Evolutionary conservation across 2,888 invertebrate genomes (phyloP), one percentile per base, ranked within the genome.

Genomic region (Eupithecia subfuscata): DNA sequence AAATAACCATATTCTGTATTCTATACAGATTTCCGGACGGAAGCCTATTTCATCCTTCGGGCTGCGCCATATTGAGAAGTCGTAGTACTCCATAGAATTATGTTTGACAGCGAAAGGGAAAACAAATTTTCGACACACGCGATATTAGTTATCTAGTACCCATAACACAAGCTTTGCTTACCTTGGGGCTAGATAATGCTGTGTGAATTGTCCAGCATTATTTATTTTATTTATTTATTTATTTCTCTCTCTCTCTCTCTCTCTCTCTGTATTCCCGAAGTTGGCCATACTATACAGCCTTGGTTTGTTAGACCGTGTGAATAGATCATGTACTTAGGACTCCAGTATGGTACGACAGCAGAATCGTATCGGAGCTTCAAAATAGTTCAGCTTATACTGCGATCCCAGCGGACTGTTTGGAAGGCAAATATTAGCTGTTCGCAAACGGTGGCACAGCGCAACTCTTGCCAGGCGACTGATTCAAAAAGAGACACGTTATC

Each of bases 381-480:
- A 73, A 37, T 14, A 12, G 40, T 56, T 30, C 30, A 40, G 34
- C 34, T 48, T 22, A 52, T 75, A 69, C 70, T 45, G 71, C 70
- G 65, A 71, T 68, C 73, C 64, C 69, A 48, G 14, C 70, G 67
- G 68, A 69, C 76, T 77, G 75, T 79, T 75, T 78, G 79, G 30
- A 71, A 56, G 64, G 63, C 77, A 78, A 78, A 78, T 75, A 76
- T 81, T 79, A 74, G 79, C 64, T 65, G 60, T 60, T 65, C 60
- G 70, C 77, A 60, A 77, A 79, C 77, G 71, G 77, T 68, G 73
- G 69, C 71, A 65, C 74, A 60, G 72, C 60, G 73, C 69, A 43
- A 74, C 77, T 74, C 30, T 73, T 74, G 71, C 71, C 79, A 63
- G 73, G 68, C 52, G 70, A 67, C 70, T 70, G 73, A 30, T 68